These are phyloP conservation scores for Gulo gulo DNA, from an alignment of 2,113 vertebrate genomes.

Conservation along the genomic window DNA sequence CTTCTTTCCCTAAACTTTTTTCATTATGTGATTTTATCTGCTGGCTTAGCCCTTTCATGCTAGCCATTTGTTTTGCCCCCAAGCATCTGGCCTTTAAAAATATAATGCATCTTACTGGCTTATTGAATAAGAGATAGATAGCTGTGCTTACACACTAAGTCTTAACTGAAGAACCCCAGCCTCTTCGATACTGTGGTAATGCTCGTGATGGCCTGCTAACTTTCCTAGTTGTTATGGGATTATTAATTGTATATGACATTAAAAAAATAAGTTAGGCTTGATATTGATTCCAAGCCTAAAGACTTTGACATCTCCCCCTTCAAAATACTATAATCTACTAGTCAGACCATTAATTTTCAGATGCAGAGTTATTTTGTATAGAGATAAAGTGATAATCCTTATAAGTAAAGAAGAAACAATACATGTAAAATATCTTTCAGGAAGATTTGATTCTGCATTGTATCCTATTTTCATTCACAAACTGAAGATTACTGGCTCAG, in stretches of 20 bases:
- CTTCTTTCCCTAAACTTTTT: conserved; percentile 3
- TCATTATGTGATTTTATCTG: neutral
- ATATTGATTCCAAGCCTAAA: neutral
- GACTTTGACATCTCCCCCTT: neutral
- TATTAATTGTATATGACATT: neutral
- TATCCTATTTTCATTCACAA: neutral
- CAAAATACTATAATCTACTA: neutral
- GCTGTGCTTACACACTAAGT: neutral
- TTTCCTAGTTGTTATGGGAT: neutral
- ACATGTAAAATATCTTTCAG: conserved; percentile 2
- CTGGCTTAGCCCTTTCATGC: conserved; percentile 18
- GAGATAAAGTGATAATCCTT: neutral
- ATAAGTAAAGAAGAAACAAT: conserved; percentile 11
- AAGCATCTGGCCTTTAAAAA: conserved; percentile 26
- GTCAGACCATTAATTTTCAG: neutral
- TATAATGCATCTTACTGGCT: conserved; percentile 25
- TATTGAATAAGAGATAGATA: conserved; percentile 34
- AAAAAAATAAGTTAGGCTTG: neutral
- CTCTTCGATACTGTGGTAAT: neutral
- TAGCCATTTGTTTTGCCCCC: neutral
- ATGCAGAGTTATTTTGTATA: conserved; percentile 14
- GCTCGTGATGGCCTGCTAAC: neutral
- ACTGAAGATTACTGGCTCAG: neutral
- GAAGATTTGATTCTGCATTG: neutral
- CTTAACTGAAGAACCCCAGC: neutral